Conservation (phyloP, 2,888 invertebrate genomes). For the Mechanitis mazaeus region DNA sequence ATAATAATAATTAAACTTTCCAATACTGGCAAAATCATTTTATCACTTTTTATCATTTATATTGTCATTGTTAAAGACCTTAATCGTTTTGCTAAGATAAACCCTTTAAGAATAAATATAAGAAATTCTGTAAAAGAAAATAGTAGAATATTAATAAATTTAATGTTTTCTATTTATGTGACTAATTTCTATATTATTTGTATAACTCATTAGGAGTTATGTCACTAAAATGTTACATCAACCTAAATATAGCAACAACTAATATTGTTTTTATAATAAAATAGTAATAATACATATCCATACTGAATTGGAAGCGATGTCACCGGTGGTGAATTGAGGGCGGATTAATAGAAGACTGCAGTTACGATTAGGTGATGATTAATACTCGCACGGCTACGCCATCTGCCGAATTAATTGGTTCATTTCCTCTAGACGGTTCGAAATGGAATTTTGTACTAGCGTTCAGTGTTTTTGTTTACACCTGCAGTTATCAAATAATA, state of each 20-base stretch:
- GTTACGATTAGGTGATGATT: constrained; percentile 76
- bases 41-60: no score
- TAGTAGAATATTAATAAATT: no score
- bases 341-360: constrained; percentile 75
- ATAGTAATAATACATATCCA: constrained; percentile 2
- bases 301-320: constrained; percentile 23
- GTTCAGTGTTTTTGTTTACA: constrained; percentile 57
- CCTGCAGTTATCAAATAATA: neutral
- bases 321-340: constrained; percentile 46
- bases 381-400: constrained; percentile 73
- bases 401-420: constrained; percentile 77
- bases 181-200: no score
- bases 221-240: constrained; percentile 3
- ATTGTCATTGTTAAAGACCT: no score
- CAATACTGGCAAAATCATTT: no score
- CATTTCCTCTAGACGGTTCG: constrained; percentile 73
- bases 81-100: no score
- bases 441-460: constrained; percentile 66
- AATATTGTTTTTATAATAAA: constrained; percentile 6
- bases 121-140: no score
- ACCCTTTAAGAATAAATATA: no score
- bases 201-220: no score
- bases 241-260: constrained; percentile 4
- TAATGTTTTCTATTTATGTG: no score
- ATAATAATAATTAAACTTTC: no score